Conservation (phyloP, 2,888 invertebrate species). For the Ennomos fuscantarius region DNA sequence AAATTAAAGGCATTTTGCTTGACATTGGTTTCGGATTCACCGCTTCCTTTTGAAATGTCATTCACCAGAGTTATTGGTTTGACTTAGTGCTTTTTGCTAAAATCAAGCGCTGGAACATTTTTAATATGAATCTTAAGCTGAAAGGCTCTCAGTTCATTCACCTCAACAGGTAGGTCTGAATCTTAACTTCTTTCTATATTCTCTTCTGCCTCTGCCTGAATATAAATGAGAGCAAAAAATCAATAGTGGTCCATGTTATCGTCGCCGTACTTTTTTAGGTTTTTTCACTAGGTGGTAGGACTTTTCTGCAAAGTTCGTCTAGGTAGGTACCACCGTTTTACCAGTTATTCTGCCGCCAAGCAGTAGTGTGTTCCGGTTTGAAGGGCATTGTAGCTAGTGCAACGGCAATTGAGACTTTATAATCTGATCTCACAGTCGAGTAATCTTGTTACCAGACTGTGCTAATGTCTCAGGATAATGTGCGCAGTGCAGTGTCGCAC, state of each 20-base stretch:
- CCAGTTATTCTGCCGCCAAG: too few species aligned
- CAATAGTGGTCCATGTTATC: slow-evolving; percentile 5
- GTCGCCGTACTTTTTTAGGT: slow-evolving; percentile 12
- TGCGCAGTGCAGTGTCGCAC: too few species aligned
- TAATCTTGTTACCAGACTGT: too few species aligned
- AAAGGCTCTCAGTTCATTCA: slow-evolving; percentile 17
- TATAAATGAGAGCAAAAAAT: slow-evolving; percentile 18
- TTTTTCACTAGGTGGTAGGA: too few species aligned
- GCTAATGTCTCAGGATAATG: too few species aligned
- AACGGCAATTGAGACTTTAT: too few species aligned
- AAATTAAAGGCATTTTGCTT: slow-evolving; percentile 11
- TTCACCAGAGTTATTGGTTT: slow-evolving; percentile 4
- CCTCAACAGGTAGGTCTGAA: slow-evolving; percentile 7
- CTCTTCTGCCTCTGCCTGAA: slow-evolving; percentile 1
- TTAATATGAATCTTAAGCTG: slow-evolving; percentile 14
- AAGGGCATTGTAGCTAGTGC: too few species aligned
- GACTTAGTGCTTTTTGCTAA: not conserved
- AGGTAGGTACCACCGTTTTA: too few species aligned
- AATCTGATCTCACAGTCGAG: too few species aligned
- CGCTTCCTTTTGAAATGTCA: slow-evolving; percentile 12
- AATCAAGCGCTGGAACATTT: not conserved
- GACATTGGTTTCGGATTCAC: slow-evolving; percentile 19
- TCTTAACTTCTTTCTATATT: slow-evolving; percentile 10
- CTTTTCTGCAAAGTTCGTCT: too few species aligned
- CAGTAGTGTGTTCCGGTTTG: too few species aligned